phyloP scores from a whole-genome alignment of 2,888 invertebrate genomes.

The Acholoe squamosa region DNA sequence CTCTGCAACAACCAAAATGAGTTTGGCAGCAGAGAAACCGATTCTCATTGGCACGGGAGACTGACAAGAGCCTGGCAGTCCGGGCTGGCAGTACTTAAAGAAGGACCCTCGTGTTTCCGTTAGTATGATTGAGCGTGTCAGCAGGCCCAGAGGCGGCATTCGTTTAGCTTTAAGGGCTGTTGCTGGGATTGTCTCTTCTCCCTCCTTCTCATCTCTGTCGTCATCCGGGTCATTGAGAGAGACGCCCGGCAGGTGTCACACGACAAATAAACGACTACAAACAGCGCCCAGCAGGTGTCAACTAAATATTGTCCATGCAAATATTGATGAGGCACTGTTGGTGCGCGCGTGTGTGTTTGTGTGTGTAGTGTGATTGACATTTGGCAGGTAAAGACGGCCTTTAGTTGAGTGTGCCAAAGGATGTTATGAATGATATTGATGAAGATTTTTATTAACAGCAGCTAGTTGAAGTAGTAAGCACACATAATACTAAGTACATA shows the following conservation, averaged over 20 bases:
- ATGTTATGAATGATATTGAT: too few species aligned
- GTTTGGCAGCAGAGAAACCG: too few species aligned
- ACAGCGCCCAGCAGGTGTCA: constrained; percentile 1
- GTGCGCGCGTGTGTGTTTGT: background rate
- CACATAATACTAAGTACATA: too few species aligned
- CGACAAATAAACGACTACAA: constrained; percentile 16
- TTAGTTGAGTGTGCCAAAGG: background rate
- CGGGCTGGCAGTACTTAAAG: background rate
- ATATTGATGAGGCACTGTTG: constrained; percentile 50
- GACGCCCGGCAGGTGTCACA: constrained; percentile 37
- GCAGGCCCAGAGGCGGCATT: background rate
- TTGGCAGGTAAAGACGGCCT: background rate
- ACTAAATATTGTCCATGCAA: constrained; percentile 54
- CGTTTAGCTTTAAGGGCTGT: background rate
- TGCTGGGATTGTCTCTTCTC: background rate
- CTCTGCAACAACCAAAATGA: too few species aligned
- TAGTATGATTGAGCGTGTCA: background rate
- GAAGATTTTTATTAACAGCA: too few species aligned
- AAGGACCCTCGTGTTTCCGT: background rate
- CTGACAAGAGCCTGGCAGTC: too few species aligned
- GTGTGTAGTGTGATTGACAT: background rate
- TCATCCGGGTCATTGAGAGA: constrained; percentile 15
- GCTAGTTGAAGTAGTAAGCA: too few species aligned
- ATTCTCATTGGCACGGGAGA: too few species aligned
- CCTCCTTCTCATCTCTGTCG: background rate